A percentile compares a stretch with the other conserved stretches of the same genome.
Conservation (phyloP, 2,113 vertebrate genomes). For the Apodemus sylvaticus region DNA sequence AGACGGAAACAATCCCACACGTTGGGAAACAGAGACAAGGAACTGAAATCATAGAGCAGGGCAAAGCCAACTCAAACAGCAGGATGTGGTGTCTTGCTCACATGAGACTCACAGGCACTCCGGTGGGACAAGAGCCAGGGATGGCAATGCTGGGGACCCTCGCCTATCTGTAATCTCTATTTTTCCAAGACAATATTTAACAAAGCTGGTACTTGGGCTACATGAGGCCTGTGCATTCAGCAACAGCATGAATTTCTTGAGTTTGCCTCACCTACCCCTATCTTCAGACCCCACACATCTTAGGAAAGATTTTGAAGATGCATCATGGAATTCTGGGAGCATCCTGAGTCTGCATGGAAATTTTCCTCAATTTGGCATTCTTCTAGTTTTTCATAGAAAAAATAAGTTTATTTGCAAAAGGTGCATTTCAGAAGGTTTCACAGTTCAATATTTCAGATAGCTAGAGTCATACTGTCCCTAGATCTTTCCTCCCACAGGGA, state of each 20-base stretch:
- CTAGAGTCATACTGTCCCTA: background rate
- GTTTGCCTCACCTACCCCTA: fast-evolving
- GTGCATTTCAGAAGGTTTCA: conserved; percentile 37
- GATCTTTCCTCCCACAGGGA: background rate
- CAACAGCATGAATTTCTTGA: background rate
- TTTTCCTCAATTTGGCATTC: background rate
- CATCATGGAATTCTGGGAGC: background rate
- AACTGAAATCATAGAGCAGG: conserved; percentile 51
- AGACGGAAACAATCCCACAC: conserved; percentile 52
- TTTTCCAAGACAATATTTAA: background rate
- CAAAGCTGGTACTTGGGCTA: background rate
- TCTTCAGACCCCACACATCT: background rate
- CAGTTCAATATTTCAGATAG: conserved; percentile 30
- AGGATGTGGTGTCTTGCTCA: background rate
- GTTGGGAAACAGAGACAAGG: background rate
- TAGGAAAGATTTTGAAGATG: background rate
- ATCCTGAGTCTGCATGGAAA: background rate
- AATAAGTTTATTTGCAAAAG: conserved; percentile 18
- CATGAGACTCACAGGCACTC: background rate
- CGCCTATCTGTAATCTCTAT: background rate
- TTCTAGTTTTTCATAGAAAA: conserved; percentile 24
- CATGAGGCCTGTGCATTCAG: background rate
- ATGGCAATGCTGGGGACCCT: background rate
- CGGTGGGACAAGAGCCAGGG: background rate
- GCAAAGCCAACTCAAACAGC: conserved; percentile 62